phyloP scores from a whole-genome alignment of 64 coral and sea anemone genomes.

The Astreopora myriophthalma region DNA sequence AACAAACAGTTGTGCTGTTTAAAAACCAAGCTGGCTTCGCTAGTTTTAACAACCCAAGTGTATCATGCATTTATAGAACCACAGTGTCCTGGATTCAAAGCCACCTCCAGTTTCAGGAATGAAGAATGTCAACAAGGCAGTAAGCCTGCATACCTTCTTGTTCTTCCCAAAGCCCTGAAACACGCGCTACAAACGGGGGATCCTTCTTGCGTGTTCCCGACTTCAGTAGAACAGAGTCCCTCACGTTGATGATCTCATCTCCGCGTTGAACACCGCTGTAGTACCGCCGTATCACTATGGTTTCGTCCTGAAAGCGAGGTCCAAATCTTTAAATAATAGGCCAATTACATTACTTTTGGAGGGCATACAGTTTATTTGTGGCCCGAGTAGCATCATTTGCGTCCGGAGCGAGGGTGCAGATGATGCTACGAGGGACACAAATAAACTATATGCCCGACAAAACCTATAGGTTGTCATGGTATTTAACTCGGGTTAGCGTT shows the following conservation, averaged over 20 bases:
- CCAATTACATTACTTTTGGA: no score
- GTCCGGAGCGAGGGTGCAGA: no score
- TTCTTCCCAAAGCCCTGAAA: slow-evolving; percentile 99
- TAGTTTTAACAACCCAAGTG: no score
- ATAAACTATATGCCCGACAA: no score
- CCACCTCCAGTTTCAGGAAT: neutral
- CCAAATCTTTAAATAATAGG: neutral
- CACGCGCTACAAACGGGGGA: slow-evolving; percentile 96
- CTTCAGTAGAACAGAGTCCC: slow-evolving; percentile 98
- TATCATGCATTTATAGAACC: no score
- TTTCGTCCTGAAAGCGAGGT: slow-evolving; percentile 81
- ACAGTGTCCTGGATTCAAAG: neutral
- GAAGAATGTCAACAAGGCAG: neutral
- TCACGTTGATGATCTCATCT: slow-evolving; percentile 96
- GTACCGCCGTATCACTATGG: slow-evolving; percentile 90
- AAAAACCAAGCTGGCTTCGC: no score
- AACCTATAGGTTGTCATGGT: no score
- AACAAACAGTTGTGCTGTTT: no score
- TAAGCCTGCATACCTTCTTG: slow-evolving; percentile 64
- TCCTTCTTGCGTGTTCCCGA: slow-evolving; percentile 94
- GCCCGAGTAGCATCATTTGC: no score
- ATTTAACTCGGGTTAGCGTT: no score
- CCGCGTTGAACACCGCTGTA: slow-evolving; percentile 96
- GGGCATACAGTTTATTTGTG: no score
- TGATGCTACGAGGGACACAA: no score